Percentiles rank a stretch among this genome's conserved stretches.
Conservation (phyloP, 2,113 vertebrate genomes). For the Perognathus longimembris region DNA sequence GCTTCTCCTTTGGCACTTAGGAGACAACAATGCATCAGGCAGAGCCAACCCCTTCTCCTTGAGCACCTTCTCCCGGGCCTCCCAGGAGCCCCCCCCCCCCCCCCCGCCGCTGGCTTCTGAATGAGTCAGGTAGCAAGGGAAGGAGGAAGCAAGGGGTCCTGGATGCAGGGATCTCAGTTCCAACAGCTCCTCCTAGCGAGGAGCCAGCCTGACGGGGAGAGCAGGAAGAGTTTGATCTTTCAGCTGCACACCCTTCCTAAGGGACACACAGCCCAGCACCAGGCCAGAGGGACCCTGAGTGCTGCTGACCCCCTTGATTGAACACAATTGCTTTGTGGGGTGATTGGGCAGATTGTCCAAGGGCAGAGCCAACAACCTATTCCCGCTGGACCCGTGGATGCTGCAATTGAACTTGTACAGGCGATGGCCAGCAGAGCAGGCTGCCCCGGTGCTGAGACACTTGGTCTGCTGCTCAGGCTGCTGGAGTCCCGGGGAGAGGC, state of each 20-base stretch:
- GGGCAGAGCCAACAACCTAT: slow-evolving; percentile 73
- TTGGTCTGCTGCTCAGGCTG: slow-evolving; percentile 75
- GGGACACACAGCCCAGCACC: slow-evolving; percentile 37
- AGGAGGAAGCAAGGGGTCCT: not conserved
- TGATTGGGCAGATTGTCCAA: slow-evolving; percentile 76
- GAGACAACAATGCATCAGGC: not conserved
- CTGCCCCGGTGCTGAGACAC: slow-evolving; percentile 8
- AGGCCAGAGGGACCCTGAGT: slow-evolving; percentile 10
- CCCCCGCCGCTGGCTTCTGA: not conserved
- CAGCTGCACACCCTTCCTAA: not conserved
- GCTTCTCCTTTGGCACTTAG: not conserved
- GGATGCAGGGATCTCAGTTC: not conserved
- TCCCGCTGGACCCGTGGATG: slow-evolving; percentile 50
- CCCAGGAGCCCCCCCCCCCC: too few relatives aligned
- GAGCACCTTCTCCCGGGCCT: not conserved
- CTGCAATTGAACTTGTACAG: slow-evolving; percentile 72
- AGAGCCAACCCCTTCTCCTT: not conserved
- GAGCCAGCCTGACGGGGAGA: slow-evolving; percentile 47
- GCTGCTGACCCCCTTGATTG: slow-evolving; percentile 62
- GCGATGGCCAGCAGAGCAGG: slow-evolving; percentile 5
- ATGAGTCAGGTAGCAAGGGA: rapidly evolving
- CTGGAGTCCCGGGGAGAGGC: not conserved
- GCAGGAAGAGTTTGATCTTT: slow-evolving; percentile 65
- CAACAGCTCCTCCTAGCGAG: not conserved
- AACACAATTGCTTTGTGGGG: slow-evolving; percentile 75